phyloP scores from a whole-genome alignment of 2,113 vertebrate species.

The Neodontobutis hainanensis region DNA sequence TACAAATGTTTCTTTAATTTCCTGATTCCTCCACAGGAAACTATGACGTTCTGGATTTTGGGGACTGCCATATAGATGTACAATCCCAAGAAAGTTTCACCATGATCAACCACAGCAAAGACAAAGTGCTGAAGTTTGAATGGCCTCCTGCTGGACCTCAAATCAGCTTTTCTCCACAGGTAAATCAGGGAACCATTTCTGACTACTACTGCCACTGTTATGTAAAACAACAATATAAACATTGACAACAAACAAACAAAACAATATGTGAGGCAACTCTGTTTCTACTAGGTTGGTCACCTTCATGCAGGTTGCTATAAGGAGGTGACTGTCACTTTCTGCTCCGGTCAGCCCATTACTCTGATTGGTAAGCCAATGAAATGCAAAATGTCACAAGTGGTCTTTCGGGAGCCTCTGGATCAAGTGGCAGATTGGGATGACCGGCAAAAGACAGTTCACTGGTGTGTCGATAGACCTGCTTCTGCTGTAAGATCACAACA shows the following conservation, averaged over 20 bases:
- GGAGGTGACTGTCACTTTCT: conserved; percentile 81
- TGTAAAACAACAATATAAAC: too few relatives aligned
- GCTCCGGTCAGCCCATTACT: conserved; percentile 68
- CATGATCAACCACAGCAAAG: conserved; percentile 83
- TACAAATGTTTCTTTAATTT: neutral
- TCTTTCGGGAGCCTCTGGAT: conserved; percentile 78
- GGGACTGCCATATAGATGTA: conserved; percentile 81
- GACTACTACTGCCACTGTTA: neutral
- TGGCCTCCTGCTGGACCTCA: conserved; percentile 75
- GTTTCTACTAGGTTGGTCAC: conserved; percentile 81
- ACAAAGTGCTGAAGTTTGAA: conserved; percentile 80
- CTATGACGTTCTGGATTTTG: conserved; percentile 82
- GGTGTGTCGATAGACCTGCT: conserved; percentile 42
- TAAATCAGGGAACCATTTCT: conserved; percentile 17
- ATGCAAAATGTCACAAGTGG: conserved; percentile 81
- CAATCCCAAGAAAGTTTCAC: conserved; percentile 80
- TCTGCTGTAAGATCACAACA: conserved; percentile 16
- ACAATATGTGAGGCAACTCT: neutral
- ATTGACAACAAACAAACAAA: too few relatives aligned
- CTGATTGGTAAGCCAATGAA: conserved; percentile 73
- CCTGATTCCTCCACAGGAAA: conserved; percentile 56
- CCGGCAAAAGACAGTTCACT: conserved; percentile 71
- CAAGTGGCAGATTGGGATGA: conserved; percentile 89
- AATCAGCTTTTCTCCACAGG: conserved; percentile 83
- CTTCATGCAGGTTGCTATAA: conserved; percentile 89